phyloP scores from a whole-genome alignment of 2,113 vertebrate genomes.

The Vidua chalybeata region DNA sequence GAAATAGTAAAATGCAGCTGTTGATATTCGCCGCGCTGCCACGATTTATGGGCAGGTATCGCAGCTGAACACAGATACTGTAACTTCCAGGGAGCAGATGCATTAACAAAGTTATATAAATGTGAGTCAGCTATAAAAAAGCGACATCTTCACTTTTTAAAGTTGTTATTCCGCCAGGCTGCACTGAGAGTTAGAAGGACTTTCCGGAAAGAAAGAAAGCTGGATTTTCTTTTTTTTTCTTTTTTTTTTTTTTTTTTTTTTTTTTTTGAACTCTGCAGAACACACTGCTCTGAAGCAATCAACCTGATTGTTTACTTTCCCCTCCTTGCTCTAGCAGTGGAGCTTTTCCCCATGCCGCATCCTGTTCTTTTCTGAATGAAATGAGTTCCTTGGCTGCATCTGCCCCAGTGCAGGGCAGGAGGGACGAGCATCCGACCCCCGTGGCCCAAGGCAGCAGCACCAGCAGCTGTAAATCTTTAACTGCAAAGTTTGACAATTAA shows the following conservation, averaged over 20 bases:
- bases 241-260: background rate
- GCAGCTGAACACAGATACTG: background rate
- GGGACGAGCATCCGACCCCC: background rate
- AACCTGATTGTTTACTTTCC: background rate
- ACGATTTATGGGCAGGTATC: conserved; percentile 60
- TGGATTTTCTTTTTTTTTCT: background rate
- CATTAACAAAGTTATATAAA: conserved; percentile 59
- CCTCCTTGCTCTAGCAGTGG: background rate
- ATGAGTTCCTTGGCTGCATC: background rate
- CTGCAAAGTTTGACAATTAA: conserved; percentile 32
- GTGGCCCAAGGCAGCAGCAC: background rate
- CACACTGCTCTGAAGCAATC: background rate
- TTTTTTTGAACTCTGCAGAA: background rate
- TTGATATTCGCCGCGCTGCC: conserved; percentile 17
- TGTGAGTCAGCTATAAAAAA: conserved; percentile 52
- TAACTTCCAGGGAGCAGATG: conserved; percentile 54
- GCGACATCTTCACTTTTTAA: conserved; percentile 24
- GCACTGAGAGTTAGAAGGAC: background rate
- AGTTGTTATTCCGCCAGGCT: conserved; percentile 39
- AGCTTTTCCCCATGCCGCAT: background rate
- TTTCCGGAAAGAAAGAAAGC: background rate
- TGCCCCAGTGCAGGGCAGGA: background rate
- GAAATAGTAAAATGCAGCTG: conserved; percentile 63
- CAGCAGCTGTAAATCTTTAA: conserved; percentile 32
- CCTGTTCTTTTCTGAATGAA: background rate